Evolutionary conservation across 2,113 vertebrate species (phyloP).

Genomic region (Puffinus mauretanicus): DNA sequence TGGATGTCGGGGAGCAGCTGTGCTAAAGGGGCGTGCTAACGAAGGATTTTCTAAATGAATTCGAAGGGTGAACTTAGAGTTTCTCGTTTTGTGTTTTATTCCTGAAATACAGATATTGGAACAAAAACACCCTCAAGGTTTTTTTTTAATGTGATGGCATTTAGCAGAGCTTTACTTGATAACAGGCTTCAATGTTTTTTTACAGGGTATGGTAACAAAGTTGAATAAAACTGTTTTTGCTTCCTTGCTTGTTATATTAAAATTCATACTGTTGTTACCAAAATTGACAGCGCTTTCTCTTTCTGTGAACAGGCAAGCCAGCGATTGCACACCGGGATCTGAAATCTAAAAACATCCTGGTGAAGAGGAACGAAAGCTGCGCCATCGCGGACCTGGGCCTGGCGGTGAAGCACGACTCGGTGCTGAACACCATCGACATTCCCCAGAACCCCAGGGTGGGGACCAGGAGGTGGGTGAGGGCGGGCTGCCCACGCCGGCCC

Average conservation of each 20-base stretch:
- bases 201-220: accelerated
- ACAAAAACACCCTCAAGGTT: not conserved
- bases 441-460: conserved; percentile 92
- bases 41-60: not conserved
- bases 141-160: not conserved
- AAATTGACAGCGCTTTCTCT: accelerated
- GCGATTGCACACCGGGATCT: conserved; percentile 97
- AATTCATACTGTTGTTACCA: accelerated
- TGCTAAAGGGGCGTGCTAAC: accelerated
- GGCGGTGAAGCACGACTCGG: conserved; percentile 93
- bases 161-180: not conserved
- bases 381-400: conserved; percentile 94
- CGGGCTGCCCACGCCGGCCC: accelerated
- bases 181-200: not conserved
- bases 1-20: not conserved
- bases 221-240: not conserved
- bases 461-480: conserved; percentile 83
- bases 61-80: not conserved
- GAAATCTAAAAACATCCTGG: conserved; percentile 96
- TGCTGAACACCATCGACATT: conserved; percentile 89
- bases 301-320: conserved; percentile 84
- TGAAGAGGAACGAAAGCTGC: conserved; percentile 92
- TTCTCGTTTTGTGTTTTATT: not conserved
- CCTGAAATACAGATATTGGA: not conserved
- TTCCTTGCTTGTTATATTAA: accelerated